Evolutionary conservation across 2,888 invertebrate genomes (phyloP).

Genomic region (Diogma glabrata): DNA sequence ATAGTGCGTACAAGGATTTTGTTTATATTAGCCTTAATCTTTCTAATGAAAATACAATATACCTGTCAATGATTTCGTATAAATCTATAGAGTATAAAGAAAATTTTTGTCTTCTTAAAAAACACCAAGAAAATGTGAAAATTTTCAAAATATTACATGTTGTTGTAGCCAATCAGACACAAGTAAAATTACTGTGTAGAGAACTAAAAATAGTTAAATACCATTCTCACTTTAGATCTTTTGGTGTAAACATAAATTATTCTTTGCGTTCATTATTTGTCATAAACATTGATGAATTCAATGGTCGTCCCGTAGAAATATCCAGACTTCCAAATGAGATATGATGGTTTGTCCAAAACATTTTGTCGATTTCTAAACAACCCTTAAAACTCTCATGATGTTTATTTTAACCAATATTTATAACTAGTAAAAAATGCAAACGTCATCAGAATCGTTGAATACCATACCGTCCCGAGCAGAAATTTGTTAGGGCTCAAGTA

Average conservation of each 20-base stretch:
- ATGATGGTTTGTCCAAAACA: neutral
- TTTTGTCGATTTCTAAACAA: neutral
- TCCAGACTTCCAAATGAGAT: neutral
- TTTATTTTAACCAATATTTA: too few relatives aligned
- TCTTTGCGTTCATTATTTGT: neutral
- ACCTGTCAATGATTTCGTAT: neutral
- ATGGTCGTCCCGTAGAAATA: neutral
- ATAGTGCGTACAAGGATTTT: too few relatives aligned
- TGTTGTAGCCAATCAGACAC: neutral
- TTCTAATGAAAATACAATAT: neutral
- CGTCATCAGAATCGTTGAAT: too few relatives aligned
- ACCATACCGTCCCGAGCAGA: too few relatives aligned
- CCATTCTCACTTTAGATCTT: neutral
- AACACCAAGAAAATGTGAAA: neutral
- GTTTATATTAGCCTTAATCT: neutral
- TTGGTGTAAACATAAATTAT: neutral
- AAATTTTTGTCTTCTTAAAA: neutral
- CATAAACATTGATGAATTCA: neutral
- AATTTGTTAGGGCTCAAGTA: too few relatives aligned
- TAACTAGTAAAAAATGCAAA: too few relatives aligned
- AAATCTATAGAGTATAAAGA: neutral
- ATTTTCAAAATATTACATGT: neutral
- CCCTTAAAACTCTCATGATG: too few relatives aligned
- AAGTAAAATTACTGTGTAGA: neutral
- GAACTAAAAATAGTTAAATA: neutral